Evolutionary conservation across 2,888 invertebrate genomes (phyloP), one percentile per base, ranked within the genome.

Genomic region (Melinaea marsaeus): DNA sequence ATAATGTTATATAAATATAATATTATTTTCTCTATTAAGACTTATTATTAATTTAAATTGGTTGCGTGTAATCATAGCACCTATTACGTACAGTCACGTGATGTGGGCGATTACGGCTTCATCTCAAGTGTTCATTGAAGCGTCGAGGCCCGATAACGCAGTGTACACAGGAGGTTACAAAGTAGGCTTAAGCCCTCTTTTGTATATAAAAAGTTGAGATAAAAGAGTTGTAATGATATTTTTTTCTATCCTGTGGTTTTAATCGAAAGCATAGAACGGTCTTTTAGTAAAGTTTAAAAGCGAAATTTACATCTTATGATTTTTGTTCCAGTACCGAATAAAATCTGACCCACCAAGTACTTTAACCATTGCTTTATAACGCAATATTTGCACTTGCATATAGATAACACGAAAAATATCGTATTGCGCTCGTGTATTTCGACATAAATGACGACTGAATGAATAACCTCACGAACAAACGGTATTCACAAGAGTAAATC

Each of bases 41-140:
- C 9, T 47, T 57, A 61, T 55, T 58, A 59, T 54, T 59, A 42
- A 54, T 59, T 54, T 54, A 59, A 59, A 54, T 54, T 59, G 42
- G 13, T 54, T 59, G 37, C 37, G 48, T 51, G 34, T 51, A 47
- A 56, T 61, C 55, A 56, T 46, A 7, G 45, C 34, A 37, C 32
- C 54, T 42, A 55, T 46, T 55, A 55, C 42, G 42, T 11, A 33
- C 11, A 56, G 61, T 65, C 57, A 62, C 64, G 55, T 56, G 66
- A 64, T 65, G 63, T 51, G 57, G 22, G 61, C 68, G 70, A 72
- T 71, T 73, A 69, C 66, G 69, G 61, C 73, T 66, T 71, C 71
- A 70, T 70, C 71, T 71, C 61, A 65, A 69, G 64, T 57, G 69
- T 59, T 65, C 71, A 68, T 67, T 71, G 64, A 58, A 64, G 72